Conservation (phyloP, 2,888 invertebrate genomes). For the Hyposoter dolosus region DNA sequence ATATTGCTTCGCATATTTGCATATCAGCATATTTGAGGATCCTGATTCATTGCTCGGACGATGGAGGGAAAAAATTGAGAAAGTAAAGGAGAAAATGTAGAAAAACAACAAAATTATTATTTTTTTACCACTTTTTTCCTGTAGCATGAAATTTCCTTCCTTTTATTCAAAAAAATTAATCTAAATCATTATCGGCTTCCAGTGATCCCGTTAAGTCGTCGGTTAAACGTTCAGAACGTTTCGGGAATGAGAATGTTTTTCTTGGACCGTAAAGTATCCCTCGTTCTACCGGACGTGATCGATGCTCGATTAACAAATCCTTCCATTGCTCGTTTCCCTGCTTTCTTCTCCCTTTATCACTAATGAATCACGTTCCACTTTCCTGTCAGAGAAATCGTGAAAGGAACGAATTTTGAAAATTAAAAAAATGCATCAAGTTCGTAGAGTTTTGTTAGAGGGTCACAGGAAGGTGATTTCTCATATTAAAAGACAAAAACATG, state of each 20-base stretch:
- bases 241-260: conserved; percentile 43
- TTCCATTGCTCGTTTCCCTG: conserved; percentile 19
- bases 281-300: conserved; percentile 6
- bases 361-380: conserved; percentile 52
- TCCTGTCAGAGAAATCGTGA: conserved; percentile 28
- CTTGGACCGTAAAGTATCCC: conserved; percentile 17
- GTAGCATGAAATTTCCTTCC: conserved; percentile 14
- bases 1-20: conserved; percentile 50
- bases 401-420: not conserved
- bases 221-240: conserved; percentile 36
- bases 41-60: conserved; percentile 41
- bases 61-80: conserved; percentile 6
- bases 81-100: conserved; percentile 9
- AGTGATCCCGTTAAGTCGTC: conserved; percentile 13
- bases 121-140: conserved; percentile 1
- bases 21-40: conserved; percentile 30
- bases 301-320: conserved; percentile 28
- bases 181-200: conserved; percentile 25
- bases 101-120: conserved; percentile 7
- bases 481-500: not conserved
- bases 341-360: conserved; percentile 48
- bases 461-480: not conserved
- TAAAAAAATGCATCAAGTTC: not conserved
- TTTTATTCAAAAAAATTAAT: conserved; percentile 32
- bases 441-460: conserved; percentile 30